Evolutionary conservation across 64 coral and sea anemone species (phyloP).

Genomic region (Dendronephthya gigantea): DNA sequence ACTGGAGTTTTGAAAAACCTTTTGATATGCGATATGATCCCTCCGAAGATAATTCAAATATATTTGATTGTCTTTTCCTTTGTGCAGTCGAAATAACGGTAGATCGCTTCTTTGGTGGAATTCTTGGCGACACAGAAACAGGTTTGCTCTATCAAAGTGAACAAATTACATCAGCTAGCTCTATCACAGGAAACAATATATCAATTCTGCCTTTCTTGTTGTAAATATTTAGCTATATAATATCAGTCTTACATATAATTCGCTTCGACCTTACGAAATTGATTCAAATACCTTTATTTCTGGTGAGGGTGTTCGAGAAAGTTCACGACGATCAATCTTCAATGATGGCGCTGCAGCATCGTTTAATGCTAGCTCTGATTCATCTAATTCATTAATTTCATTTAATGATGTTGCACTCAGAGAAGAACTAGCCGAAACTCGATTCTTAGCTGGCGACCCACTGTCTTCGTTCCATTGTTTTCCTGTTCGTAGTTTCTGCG

Average conservation of each 20-base stretch:
- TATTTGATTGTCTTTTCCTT: constrained; percentile 7
- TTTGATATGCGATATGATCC: neutral
- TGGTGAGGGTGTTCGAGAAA: neutral
- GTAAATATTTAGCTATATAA: no score
- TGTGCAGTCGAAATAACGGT: neutral
- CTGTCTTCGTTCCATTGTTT: neutral
- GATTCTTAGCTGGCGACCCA: neutral
- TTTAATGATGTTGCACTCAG: neutral
- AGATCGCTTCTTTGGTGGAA: neutral
- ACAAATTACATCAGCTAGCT: no score
- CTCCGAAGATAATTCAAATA: neutral
- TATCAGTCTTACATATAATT: no score
- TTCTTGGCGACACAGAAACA: neutral
- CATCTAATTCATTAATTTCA: neutral
- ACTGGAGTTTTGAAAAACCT: neutral
- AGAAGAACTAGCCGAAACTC: neutral
- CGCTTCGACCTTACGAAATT: neutral
- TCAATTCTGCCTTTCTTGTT: no score
- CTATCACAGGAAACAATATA: no score
- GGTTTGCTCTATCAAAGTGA: no score
- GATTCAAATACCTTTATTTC: neutral
- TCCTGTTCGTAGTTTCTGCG: neutral
- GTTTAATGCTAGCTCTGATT: neutral
- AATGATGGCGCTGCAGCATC: neutral
- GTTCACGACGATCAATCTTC: neutral